Base-by-base conservation (phyloP, 2,888 invertebrate genomes). In the Melitaea athalia region DNA sequence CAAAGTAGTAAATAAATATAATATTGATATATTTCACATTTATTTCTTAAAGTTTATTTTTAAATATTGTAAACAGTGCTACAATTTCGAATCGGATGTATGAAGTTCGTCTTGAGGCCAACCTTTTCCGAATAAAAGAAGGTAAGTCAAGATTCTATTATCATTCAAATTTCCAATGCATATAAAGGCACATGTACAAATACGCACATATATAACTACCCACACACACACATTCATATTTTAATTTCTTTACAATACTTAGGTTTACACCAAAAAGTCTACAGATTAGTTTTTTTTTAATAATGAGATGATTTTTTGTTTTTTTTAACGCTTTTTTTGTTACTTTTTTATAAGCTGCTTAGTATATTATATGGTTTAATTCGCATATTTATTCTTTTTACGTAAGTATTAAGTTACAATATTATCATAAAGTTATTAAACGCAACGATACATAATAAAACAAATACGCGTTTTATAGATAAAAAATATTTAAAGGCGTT, bases 111-210 rank as follows among this genome's bases (percentile, higher is more conserved):
- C 11, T 8, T n/a, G 14, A 33, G 8, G n/a, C 14, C n/a, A 14
- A 12, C 14, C 0, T 24, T 33, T 7, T 12, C 55, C 12, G 53
- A 55, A 55, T 33, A 55, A 38, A 8, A 33, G 55, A 55, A 33
- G 55, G 55, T 55, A 55, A 33, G 55, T 55, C 33, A 55, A 55
- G 33, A 55, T 33, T 33, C 55, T 55, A n/a, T 55, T 55, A 33
- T 55, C n/a, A 55, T 55, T 55, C 55, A n/a, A 38, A 55, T 55
- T 55, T 55, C 38, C 33, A 33, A 33, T 55, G 14, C 3, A 3
- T 24, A 24, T 24, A 55, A 14, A 55, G 33, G 55, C 55, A 3
- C 24, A 24, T 3, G 3, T 33, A 14, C n/a, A 55, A 11, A n/a
- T n/a, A 5, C 38, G 33, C 31, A 31, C 55, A 33, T 33, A 55